A percentile compares a stretch with the other conserved stretches of the same genome.
These are phyloP conservation scores for Drosophila ustulata DNA, from an alignment of 2,888 invertebrate species.

Conservation along the genomic window DNA sequence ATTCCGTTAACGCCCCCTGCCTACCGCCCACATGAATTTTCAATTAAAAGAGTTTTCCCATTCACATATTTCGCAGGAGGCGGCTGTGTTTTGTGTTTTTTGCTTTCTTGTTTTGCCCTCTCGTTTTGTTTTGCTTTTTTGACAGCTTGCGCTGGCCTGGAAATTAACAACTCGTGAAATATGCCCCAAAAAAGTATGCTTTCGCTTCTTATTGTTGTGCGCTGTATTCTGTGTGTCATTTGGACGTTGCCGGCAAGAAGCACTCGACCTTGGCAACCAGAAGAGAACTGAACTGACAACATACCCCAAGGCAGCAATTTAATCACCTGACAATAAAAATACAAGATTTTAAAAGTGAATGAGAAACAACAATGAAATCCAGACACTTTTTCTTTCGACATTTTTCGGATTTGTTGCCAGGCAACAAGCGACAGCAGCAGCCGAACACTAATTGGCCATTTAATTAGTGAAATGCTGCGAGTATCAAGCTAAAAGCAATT, in stretches of 20 bases:
- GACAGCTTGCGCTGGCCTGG: constrained; percentile 47
- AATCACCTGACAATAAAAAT: constrained; percentile 63
- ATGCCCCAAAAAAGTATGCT: constrained; percentile 69
- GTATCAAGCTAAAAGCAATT: constrained; percentile 14
- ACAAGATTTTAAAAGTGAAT: constrained; percentile 23
- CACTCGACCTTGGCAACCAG: constrained; percentile 51
- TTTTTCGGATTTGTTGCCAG: constrained; percentile 38
- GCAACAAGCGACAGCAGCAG: constrained; percentile 9
- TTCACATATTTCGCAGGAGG: constrained; percentile 28
- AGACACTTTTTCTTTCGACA: constrained; percentile 6
- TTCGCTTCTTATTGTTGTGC: constrained; percentile 15
- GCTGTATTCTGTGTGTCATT: constrained; percentile 18
- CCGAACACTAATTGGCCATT: constrained; percentile 39
- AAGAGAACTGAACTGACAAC: constrained; percentile 41
- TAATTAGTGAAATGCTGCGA: constrained; percentile 36
- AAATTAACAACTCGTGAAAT: constrained; percentile 73
- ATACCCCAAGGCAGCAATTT: constrained; percentile 62
- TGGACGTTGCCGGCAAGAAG: constrained; percentile 18
- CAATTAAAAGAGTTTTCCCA: constrained; percentile 66
- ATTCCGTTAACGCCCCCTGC: constrained; percentile 31
- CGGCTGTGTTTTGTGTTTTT: constrained; percentile 22
- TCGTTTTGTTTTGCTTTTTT: constrained; percentile 28
- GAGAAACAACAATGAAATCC: constrained; percentile 2
- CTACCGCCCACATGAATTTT: constrained; percentile 62
- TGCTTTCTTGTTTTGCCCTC: constrained; percentile 12